Conservation (phyloP, 2,888 invertebrate species). For the Apotomis capreana region DNA sequence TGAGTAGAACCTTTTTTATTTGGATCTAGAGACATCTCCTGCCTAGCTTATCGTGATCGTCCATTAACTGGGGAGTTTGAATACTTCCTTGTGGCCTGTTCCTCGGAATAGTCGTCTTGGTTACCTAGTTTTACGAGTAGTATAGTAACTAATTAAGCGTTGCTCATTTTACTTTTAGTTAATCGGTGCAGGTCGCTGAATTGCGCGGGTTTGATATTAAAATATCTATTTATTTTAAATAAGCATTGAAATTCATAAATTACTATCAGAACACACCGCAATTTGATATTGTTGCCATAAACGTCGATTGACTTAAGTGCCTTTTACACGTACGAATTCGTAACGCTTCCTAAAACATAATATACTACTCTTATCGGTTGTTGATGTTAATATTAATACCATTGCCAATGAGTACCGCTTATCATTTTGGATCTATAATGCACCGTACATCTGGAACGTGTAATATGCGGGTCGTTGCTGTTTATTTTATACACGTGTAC, state of each 20-base stretch:
- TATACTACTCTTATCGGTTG: constrained; percentile 35
- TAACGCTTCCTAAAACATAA: constrained; percentile 28
- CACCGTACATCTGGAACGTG: not conserved
- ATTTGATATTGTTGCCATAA: constrained; percentile 29
- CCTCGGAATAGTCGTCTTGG: constrained; percentile 21
- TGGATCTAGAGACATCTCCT: not conserved
- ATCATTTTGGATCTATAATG: constrained; percentile 21
- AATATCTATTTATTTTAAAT: constrained; percentile 14
- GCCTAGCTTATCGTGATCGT: constrained; percentile 1
- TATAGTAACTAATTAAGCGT: constrained; percentile 21
- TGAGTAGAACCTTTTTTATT: not conserved
- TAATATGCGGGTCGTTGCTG: not conserved
- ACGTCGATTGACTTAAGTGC: constrained; percentile 40
- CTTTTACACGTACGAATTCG: constrained; percentile 40
- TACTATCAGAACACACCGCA: constrained; percentile 6
- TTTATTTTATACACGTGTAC: constrained; percentile 3
- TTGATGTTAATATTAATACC: constrained; percentile 23
- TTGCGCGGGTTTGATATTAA: constrained; percentile 12
- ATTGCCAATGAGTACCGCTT: constrained; percentile 20
- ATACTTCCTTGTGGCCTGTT: not conserved
- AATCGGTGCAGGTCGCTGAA: constrained; percentile 7
- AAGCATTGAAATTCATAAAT: not conserved
- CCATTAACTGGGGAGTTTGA: constrained; percentile 16
- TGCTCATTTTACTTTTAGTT: constrained; percentile 26
- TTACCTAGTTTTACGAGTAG: constrained; percentile 29